Conservation (phyloP, 1,140 invertebrate species). For the Melipona quadrifasciata region DNA sequence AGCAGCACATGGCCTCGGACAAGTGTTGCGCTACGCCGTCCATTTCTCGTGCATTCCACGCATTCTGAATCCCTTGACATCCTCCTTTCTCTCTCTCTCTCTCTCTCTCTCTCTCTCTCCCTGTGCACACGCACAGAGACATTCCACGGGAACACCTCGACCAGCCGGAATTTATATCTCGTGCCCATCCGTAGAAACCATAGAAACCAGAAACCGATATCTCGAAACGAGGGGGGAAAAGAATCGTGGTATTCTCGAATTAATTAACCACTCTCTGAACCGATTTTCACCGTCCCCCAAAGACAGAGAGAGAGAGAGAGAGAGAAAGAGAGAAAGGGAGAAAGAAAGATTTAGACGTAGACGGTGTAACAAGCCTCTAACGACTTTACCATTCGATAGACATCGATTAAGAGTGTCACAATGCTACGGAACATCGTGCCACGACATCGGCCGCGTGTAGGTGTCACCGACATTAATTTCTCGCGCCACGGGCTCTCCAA, state of each 20-base stretch:
- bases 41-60: slow-evolving; percentile 44
- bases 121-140: neutral
- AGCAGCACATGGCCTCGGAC: slow-evolving; percentile 42
- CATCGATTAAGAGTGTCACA: slow-evolving; percentile 50
- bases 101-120: no score
- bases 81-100: neutral
- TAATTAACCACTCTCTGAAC: slow-evolving; percentile 27
- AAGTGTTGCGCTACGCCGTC: slow-evolving; percentile 51
- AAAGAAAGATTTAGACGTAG: slow-evolving; percentile 33
- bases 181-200: no score
- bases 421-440: slow-evolving; percentile 38
- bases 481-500: slow-evolving; percentile 25
- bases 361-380: slow-evolving; percentile 36
- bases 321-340: no score
- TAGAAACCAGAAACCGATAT: neutral
- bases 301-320: no score
- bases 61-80: slow-evolving; percentile 39
- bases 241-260: neutral
- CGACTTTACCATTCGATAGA: slow-evolving; percentile 42
- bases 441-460: slow-evolving; percentile 20
- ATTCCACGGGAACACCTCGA: no score
- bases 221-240: neutral
- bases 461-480: slow-evolving; percentile 46
- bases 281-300: slow-evolving; percentile 4
- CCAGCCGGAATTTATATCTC: neutral